Evolutionary conservation across 1,140 invertebrate genomes (phyloP).

Genomic region (Neodiprion pinetum): DNA sequence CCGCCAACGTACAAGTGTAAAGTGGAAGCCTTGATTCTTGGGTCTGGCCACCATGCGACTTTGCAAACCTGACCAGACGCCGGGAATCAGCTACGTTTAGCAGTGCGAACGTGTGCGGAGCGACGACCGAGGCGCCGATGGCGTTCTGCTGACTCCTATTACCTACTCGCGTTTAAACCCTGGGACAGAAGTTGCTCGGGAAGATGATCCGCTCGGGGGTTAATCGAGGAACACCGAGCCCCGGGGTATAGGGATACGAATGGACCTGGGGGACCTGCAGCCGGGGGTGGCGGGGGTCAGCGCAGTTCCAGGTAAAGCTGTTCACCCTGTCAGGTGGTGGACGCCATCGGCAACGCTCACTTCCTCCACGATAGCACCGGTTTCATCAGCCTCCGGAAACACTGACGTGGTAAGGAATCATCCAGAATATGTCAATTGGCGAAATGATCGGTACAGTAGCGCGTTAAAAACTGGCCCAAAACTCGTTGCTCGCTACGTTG

Average conservation of each 20-base stretch:
- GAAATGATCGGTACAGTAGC: no score
- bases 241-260: slow-evolving; percentile 48
- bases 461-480: background rate
- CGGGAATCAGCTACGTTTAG: no score
- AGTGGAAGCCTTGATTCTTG: no score
- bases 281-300: background rate
- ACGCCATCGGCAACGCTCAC: slow-evolving; percentile 38
- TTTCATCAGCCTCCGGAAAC: slow-evolving; percentile 51
- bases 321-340: slow-evolving; percentile 49
- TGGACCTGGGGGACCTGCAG: slow-evolving; percentile 30
- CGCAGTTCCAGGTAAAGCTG: slow-evolving; percentile 44
- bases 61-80: no score
- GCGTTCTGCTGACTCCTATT: background rate
- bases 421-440: no score
- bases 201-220: background rate
- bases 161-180: background rate
- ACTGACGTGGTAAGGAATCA: slow-evolving; percentile 53
- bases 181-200: background rate
- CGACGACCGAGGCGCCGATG: background rate
- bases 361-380: slow-evolving; percentile 34
- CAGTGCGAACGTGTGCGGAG: no score
- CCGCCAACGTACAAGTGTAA: no score
- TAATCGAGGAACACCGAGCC: slow-evolving; percentile 24
- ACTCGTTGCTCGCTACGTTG: background rate
- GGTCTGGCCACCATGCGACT: no score